phyloP scores from a whole-genome alignment of 2,888 invertebrate species.

The Chloroclystis v-ata region DNA sequence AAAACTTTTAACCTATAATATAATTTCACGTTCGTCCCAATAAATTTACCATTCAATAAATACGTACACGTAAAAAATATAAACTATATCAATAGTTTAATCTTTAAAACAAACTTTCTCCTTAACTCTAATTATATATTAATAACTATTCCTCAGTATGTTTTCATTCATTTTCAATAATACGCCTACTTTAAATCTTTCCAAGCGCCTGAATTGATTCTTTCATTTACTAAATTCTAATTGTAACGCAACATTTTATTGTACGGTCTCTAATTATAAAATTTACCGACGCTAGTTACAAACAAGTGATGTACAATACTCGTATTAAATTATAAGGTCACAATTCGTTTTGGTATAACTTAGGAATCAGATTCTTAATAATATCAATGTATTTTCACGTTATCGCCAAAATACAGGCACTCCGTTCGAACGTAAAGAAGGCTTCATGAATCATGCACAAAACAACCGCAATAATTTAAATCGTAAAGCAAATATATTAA shows the following conservation, averaged over 20 bases:
- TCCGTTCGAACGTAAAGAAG: conserved; percentile 66
- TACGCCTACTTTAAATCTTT: conserved; percentile 77
- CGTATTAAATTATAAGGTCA: conserved; percentile 52
- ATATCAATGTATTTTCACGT: conserved; percentile 40
- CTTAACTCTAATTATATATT: conserved; percentile 75
- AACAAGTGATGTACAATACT: conserved; percentile 38
- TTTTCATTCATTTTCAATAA: conserved; percentile 74
- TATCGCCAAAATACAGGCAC: conserved; percentile 63
- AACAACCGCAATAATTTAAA: conserved; percentile 70
- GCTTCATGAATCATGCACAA: conserved; percentile 60
- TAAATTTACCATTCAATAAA: conserved; percentile 79
- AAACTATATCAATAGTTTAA: conserved; percentile 79
- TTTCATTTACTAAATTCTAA: conserved; percentile 61
- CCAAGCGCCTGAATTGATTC: conserved; percentile 71
- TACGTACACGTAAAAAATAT: conserved; percentile 79
- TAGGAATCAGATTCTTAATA: conserved; percentile 51
- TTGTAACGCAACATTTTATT: conserved; percentile 57
- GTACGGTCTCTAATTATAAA: conserved; percentile 61
- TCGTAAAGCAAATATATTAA: conserved; percentile 76
- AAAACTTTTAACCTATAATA: conserved; percentile 75
- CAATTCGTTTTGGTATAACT: conserved; percentile 45
- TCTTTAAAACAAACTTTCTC: conserved; percentile 76
- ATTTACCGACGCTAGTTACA: conserved; percentile 55
- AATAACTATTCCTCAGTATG: conserved; percentile 77
- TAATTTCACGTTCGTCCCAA: conserved; percentile 76